These are phyloP conservation scores for Pygmarrhopalites habei DNA, from an alignment of 1,140 invertebrate genomes.

Conservation along the genomic window DNA sequence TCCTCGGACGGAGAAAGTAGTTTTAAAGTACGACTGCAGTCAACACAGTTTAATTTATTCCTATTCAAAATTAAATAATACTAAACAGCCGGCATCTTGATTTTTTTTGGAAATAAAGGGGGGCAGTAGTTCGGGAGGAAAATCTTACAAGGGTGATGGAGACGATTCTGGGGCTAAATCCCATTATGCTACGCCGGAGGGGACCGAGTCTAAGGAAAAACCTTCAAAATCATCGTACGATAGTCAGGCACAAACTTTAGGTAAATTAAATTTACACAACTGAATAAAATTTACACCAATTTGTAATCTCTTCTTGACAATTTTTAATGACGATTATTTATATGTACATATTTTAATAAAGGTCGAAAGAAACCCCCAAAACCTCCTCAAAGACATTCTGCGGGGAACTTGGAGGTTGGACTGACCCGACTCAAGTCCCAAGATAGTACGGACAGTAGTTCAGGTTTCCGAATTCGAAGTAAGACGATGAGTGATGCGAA, in stretches of 20 bases:
- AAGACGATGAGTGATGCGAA: constrained; percentile 75
- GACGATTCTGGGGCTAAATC: constrained; percentile 11
- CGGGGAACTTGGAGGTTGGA: constrained; percentile 62
- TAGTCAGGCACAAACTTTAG: constrained; percentile 38
- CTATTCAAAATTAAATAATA: too few relatives aligned
- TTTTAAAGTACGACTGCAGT: background rate
- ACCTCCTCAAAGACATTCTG: constrained; percentile 75
- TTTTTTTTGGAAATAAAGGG: too few relatives aligned
- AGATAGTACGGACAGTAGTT: constrained; percentile 41
- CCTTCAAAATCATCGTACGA: constrained; percentile 14
- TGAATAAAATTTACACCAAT: too few relatives aligned
- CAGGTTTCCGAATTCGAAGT: constrained; percentile 69
- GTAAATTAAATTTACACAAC: constrained; percentile 24
- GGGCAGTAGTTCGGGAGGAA: too few relatives aligned
- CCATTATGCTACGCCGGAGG: constrained; percentile 36
- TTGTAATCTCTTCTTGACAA: background rate
- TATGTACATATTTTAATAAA: too few relatives aligned
- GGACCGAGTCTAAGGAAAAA: constrained; percentile 29
- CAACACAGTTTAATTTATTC: too few relatives aligned
- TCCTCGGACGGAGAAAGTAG: constrained; percentile 15
- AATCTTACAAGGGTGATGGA: constrained; percentile 12
- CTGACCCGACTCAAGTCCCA: constrained; percentile 44
- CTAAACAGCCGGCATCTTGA: too few relatives aligned
- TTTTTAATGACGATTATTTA: too few relatives aligned
- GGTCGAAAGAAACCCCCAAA: constrained; percentile 54